Evolutionary conservation across 2,888 invertebrate genomes (phyloP), one percentile per base, ranked within the genome.

Genomic region (Aplocera efformata): DNA sequence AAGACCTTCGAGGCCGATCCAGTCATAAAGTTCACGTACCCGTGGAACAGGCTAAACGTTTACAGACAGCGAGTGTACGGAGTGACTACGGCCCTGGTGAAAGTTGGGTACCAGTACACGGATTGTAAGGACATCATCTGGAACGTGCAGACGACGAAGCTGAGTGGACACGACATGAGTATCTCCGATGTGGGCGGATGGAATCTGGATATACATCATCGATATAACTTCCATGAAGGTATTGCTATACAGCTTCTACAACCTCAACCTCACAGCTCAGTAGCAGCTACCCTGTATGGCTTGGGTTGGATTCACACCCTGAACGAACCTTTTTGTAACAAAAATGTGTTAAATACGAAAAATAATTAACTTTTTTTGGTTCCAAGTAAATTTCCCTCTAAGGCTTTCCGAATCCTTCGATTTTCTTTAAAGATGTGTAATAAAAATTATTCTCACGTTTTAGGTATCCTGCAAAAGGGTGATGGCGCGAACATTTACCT

Each of bases 171-270:
- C 69, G 98, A 98, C 68, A 96, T 98, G 95, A 96, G 96, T 45
- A 98, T 98, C 32, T 98, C 98, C 0, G 98, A 98, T 79, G 96
- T 98, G 24, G 98, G 98, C 0, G 98, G 97, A 7, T 99, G 98
- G 98, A 98, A 98, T 78, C 89, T 99, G 57, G 97, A 99, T 74
- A 97, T 98, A 51, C 98, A 99, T 85, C 98, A 99, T 71, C 91
- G 98, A 58, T 98, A 98, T 77, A 99, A 99, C 78, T 97, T 97
- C 91, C 97, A 98, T 69, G 98, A 98, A 89, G 98, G 95, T 94
- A 76, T 60, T 10, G 6, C 6, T n/a, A n/a, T n/a, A n/a, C n/a
- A n/a, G n/a, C n/a, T n/a, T n/a, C n/a, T n/a, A n/a, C n/a, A n/a
- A n/a, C n/a, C n/a, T n/a, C n/a, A n/a, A n/a, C n/a, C n/a, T n/a